These are phyloP conservation scores for Neodiprion pinetum DNA, from an alignment of 1,140 invertebrate species.

Conservation along the genomic window DNA sequence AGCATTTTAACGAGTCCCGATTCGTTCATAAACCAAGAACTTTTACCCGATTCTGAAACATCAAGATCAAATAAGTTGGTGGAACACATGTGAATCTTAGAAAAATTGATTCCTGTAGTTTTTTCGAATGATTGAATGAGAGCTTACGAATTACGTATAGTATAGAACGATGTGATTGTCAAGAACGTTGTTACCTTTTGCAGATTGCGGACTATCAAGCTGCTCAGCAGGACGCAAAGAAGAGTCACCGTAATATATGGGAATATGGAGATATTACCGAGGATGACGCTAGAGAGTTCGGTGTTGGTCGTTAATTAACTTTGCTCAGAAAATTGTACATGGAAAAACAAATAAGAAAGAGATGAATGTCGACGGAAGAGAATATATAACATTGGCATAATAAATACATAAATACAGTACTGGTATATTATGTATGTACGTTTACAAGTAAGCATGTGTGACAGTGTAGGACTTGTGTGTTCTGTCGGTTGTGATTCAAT, in stretches of 20 bases:
- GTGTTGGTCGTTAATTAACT: constrained; percentile 41
- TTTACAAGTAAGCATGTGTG: constrained; percentile 7
- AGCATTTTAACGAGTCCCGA: too few relatives aligned
- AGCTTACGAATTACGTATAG: too few relatives aligned
- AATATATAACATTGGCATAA: constrained; percentile 3
- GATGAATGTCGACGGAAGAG: constrained; percentile 1
- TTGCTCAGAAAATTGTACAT: neutral
- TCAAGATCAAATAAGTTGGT: too few relatives aligned
- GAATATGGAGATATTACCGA: constrained; percentile 95
- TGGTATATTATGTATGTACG: neutral
- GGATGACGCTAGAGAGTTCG: constrained; percentile 93
- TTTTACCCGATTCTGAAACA: too few relatives aligned
- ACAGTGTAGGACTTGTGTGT: constrained; percentile 7
- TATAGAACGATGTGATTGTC: too few relatives aligned
- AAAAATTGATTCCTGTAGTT: too few relatives aligned
- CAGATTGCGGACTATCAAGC: constrained; percentile 81
- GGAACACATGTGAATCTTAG: too few relatives aligned
- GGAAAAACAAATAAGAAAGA: neutral
- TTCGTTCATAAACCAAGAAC: too few relatives aligned
- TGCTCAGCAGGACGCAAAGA: constrained; percentile 86
- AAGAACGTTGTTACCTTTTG: constrained; percentile 27
- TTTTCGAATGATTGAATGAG: too few relatives aligned
- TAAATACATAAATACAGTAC: neutral
- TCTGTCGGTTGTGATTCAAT: constrained; percentile 7
- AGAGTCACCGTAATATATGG: constrained; percentile 88